Conservation (phyloP, 2,797 vertebrate species). For the Lerista edwardsae region DNA sequence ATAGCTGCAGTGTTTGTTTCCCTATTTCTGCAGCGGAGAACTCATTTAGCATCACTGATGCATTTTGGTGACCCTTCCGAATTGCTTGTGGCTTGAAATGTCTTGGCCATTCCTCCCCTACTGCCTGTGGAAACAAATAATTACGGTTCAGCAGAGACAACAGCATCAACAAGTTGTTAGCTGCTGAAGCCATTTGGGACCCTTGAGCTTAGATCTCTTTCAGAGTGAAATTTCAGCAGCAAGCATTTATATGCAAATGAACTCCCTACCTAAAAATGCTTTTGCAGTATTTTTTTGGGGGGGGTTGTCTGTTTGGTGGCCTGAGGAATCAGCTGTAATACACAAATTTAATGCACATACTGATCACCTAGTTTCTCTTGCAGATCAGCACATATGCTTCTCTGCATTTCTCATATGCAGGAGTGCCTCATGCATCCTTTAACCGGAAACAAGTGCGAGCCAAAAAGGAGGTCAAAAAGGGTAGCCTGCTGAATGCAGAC, state of each 20-base stretch:
- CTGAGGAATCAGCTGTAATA: slow-evolving; percentile 27
- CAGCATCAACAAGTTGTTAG: slow-evolving; percentile 51
- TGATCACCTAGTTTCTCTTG: slow-evolving; percentile 17
- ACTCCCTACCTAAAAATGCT: slow-evolving; percentile 33
- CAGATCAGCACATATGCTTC: neutral
- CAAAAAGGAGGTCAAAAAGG: slow-evolving; percentile 29
- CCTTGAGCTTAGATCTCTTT: slow-evolving; percentile 58
- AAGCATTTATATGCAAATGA: neutral
- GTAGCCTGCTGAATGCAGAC: slow-evolving; percentile 20
- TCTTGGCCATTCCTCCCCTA: slow-evolving; percentile 56
- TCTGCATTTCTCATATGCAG: slow-evolving; percentile 6
- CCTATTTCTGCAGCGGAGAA: slow-evolving; percentile 52
- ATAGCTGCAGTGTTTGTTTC: slow-evolving; percentile 40
- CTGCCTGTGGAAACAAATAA: slow-evolving; percentile 59
- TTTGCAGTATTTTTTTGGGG: neutral
- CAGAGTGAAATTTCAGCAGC: slow-evolving; percentile 45
- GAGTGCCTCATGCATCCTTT: neutral
- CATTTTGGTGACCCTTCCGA: slow-evolving; percentile 50
- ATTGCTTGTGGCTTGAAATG: slow-evolving; percentile 52
- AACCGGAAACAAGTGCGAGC: slow-evolving; percentile 18
- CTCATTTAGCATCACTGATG: slow-evolving; percentile 50
- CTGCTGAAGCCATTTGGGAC: slow-evolving; percentile 42
- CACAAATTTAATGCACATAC: slow-evolving; percentile 18
- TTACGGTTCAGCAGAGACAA: slow-evolving; percentile 61
- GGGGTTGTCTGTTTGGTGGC: neutral